phyloP scores from a whole-genome alignment of 2,797 vertebrate genomes.

The Esox masquinongy region DNA sequence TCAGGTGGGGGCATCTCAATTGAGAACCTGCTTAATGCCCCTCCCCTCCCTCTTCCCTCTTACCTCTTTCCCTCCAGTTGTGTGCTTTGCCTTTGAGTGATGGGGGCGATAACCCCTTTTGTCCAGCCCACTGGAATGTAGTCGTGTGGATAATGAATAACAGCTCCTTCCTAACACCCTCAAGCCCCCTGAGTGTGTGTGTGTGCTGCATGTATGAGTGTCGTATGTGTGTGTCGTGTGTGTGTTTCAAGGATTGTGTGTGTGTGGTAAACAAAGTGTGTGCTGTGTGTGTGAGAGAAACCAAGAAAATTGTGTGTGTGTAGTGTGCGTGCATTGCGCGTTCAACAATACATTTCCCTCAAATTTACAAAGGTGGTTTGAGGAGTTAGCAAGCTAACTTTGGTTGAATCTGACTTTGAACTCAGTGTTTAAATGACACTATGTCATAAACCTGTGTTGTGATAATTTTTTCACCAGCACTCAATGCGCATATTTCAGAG shows the following conservation, averaged over 20 bases:
- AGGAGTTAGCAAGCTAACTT: slow-evolving; percentile 32
- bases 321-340: slow-evolving; percentile 48
- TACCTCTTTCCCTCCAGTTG: neutral
- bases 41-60: slow-evolving; percentile 38
- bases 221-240: neutral
- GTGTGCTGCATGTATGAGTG: neutral
- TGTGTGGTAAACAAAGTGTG: slow-evolving; percentile 18
- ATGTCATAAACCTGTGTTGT: neutral
- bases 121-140: slow-evolving; percentile 72
- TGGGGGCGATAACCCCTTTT: slow-evolving; percentile 75
- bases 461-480: neutral
- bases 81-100: slow-evolving; percentile 64
- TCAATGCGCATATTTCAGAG: neutral
- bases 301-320: neutral
- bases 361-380: slow-evolving; percentile 52
- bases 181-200: slow-evolving; percentile 50
- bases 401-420: slow-evolving; percentile 30
- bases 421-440: slow-evolving; percentile 8
- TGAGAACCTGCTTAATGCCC: slow-evolving; percentile 74
- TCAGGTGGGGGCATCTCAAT: slow-evolving; percentile 78
- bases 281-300: neutral
- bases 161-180: slow-evolving; percentile 69
- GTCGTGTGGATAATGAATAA: slow-evolving; percentile 79
- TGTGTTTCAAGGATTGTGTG: slow-evolving; percentile 6
- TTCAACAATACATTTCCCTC: slow-evolving; percentile 65